Conservation (phyloP, 2,113 vertebrate genomes). For the Heterochromis multidens region DNA sequence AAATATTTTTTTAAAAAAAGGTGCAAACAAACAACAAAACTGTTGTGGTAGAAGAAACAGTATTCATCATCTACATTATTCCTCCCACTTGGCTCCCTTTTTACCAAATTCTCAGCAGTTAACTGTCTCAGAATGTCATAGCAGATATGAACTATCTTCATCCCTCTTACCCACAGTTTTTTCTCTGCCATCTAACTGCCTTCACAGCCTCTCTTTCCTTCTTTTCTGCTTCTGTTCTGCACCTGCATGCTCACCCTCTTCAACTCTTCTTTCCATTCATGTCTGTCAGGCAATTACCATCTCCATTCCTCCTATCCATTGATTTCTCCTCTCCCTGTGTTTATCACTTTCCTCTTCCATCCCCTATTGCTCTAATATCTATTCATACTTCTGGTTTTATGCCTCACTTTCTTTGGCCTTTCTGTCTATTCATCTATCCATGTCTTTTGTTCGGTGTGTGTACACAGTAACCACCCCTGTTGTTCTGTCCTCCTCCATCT, state of each 20-base stretch:
- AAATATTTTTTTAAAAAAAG: not conserved
- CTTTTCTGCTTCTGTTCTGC: constrained; percentile 4
- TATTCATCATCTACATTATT: not conserved
- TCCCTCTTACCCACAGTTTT: not conserved
- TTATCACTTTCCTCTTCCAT: constrained; percentile 32
- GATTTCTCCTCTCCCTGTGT: constrained; percentile 30
- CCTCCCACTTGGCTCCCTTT: not conserved
- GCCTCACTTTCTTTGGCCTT: not conserved
- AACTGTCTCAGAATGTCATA: not conserved
- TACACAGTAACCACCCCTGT: not conserved
- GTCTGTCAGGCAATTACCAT: constrained; percentile 55
- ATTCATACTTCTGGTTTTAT: not conserved
- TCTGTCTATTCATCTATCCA: constrained; percentile 15
- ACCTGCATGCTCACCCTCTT: constrained; percentile 1
- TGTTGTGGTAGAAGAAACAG: not conserved
- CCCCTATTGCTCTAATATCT: constrained; percentile 4
- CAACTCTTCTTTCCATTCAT: constrained; percentile 37
- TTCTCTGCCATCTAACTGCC: not conserved
- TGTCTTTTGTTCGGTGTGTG: constrained; percentile 10
- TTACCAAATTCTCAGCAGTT: not conserved
- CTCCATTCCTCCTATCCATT: constrained; percentile 40
- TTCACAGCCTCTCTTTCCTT: not conserved
- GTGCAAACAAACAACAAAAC: not conserved
- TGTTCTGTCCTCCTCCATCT: not conserved
- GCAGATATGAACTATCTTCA: not conserved